Evolutionary conservation across 1,140 invertebrate species (phyloP), one percentile per base, ranked within the genome.

Genomic region (Plodia interpunctella): DNA sequence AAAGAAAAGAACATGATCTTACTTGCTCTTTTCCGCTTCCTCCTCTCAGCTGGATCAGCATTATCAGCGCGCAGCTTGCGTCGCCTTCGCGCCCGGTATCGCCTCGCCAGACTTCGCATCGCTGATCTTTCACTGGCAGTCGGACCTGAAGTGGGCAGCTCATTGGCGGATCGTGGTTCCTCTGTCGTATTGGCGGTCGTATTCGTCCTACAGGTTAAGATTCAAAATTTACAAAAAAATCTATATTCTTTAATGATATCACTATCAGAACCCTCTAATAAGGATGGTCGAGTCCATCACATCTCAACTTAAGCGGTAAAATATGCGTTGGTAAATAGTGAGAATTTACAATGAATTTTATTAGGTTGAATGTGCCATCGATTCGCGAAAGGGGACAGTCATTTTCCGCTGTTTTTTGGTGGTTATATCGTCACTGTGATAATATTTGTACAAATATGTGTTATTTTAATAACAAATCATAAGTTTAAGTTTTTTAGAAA

Each of bases 61-160:
- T 78, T 84, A 38, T 87, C 86, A 5, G 77, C 80, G n/a, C 81
- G 74, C 20, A 84, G 91, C 83, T 88, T 91, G 79, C 88, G 89
- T 44, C 90, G 87, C 32, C 91, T 77, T 55, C 91, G 75, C 13
- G 82, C 88, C 1, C 91, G 70, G 78, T 94, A 94, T 8, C 93
- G 92, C 4, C 93, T 91, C 0, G 93, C 94, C 56, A 96, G 94
- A 76, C 93, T 95, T 78, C 95, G 92, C 55, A 95, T 91, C 13
- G 94, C 94, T 28, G 94, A 92, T 73, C 95, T 94, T 75, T 94
- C 93, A 68, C 94, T 94, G 49, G 92, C 91, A 5, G 93, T 91
- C 2, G 86, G 83, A 44, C 91, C 90, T 6, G 92, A 91, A 5
- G 84, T 85, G 0, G 86, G 84, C 52, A 94, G 84, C 62, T 92